Evolutionary conservation across 1,140 invertebrate species (phyloP).

Genomic region (Coenobita brevimanus): DNA sequence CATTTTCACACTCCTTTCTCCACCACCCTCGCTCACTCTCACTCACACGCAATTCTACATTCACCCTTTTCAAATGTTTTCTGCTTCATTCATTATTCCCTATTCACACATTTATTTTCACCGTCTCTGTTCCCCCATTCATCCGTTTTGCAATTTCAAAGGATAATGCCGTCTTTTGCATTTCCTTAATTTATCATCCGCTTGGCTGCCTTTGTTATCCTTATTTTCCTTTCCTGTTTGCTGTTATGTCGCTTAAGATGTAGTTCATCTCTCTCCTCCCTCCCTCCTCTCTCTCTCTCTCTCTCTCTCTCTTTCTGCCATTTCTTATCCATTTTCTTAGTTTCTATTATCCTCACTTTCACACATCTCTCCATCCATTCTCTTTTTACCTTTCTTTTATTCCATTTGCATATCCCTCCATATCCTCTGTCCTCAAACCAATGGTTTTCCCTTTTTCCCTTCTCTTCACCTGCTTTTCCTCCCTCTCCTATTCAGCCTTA

Average conservation of each 20-base stretch:
- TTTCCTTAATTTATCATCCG: no score
- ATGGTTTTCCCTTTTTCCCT: no score
- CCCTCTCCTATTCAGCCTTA: not conserved
- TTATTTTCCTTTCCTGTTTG: no score
- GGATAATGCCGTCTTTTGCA: no score
- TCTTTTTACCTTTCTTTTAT: not conserved
- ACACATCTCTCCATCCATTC: no score
- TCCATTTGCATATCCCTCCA: not conserved
- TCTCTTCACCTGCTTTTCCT: not conserved
- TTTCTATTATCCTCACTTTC: not conserved
- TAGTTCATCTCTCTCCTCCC: not conserved
- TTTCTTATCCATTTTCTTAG: not conserved
- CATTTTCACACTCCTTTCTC: not conserved
- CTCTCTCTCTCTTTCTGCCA: not conserved
- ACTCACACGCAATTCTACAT: no score
- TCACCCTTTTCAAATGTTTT: no score
- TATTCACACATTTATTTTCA: not conserved
- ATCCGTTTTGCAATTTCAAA: no score
- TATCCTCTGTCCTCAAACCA: not conserved
- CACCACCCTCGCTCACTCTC: not conserved
- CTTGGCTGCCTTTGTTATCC: no score
- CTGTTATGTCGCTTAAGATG: no score
- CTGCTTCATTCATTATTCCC: not conserved
- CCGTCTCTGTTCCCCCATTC: slow-evolving; percentile 6
- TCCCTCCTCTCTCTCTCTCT: not conserved